Conservation (phyloP, 2,797 vertebrate genomes). For the Dendrocincla tyrannina region DNA sequence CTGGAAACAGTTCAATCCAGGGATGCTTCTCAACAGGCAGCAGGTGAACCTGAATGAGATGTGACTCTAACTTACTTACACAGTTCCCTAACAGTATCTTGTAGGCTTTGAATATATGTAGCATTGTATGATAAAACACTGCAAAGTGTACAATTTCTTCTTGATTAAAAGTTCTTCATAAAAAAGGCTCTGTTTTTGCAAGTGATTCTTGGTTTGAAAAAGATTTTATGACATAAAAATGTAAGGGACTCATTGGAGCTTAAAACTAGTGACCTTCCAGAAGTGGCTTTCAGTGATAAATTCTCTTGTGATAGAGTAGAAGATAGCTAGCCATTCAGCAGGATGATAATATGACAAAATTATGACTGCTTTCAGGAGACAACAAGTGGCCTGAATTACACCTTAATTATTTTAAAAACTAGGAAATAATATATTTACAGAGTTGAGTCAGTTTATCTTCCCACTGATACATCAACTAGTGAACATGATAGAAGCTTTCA, state of each 20-base stretch:
- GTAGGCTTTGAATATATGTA: neutral
- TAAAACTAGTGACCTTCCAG: neutral
- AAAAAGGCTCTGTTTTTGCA: neutral
- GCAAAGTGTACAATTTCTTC: neutral
- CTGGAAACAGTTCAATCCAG: neutral
- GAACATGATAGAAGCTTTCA: slow-evolving; percentile 45
- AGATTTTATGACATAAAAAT: neutral
- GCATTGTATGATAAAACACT: neutral
- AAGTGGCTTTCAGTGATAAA: neutral
- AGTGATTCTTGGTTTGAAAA: neutral
- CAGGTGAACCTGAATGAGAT: neutral
- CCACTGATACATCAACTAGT: slow-evolving; percentile 40
- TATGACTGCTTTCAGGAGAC: neutral
- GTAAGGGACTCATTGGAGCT: neutral
- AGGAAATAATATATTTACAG: slow-evolving; percentile 32
- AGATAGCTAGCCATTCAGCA: neutral
- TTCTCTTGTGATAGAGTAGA: neutral
- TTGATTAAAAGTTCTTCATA: neutral
- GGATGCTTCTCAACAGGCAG: neutral
- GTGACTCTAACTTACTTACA: neutral
- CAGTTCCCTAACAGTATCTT: neutral
- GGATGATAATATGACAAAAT: neutral
- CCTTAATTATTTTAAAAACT: slow-evolving; percentile 20
- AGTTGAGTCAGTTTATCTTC: slow-evolving; percentile 11
- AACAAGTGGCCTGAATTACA: slow-evolving; percentile 4